Percentiles rank a stretch among this genome's conserved stretches.
Conservation (phyloP, 2,113 vertebrate genomes). For the Pelmatolapia mariae region DNA sequence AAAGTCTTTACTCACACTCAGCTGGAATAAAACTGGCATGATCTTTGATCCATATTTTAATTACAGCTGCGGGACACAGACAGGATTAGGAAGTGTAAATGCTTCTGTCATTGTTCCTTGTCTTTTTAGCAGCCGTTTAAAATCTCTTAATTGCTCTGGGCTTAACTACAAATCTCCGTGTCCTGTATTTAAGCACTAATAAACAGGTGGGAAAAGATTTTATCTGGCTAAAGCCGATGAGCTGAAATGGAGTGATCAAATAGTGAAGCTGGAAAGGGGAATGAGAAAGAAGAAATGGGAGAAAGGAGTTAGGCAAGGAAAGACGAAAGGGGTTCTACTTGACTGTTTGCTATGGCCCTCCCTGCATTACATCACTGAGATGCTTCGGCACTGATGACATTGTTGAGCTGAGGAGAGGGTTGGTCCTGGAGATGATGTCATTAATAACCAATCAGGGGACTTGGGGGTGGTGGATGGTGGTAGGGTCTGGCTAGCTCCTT, state of each 20-base stretch:
- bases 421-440: constrained; percentile 65
- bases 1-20: neutral
- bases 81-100: constrained; percentile 36
- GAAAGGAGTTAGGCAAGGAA: neutral
- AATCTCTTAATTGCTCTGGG: constrained; percentile 12
- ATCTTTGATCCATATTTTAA: constrained; percentile 49
- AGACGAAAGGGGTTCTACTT: constrained; percentile 11
- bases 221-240: constrained; percentile 11
- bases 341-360: constrained; percentile 29
- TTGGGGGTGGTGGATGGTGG: neutral
- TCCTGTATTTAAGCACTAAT: constrained; percentile 14
- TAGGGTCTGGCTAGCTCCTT: constrained; percentile 7
- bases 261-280: neutral
- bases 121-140: constrained; percentile 18
- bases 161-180: constrained; percentile 7
- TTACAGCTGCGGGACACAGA: constrained; percentile 38
- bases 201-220: constrained; percentile 32
- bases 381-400: constrained; percentile 71
- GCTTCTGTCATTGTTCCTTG: constrained; percentile 8
- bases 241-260: neutral
- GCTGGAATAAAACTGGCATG: neutral
- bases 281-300: neutral
- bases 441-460: constrained; percentile 55
- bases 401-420: constrained; percentile 22
- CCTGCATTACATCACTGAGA: constrained; percentile 72